phyloP scores from a whole-genome alignment of 2,113 vertebrate genomes.

The Nansenia antarctica region DNA sequence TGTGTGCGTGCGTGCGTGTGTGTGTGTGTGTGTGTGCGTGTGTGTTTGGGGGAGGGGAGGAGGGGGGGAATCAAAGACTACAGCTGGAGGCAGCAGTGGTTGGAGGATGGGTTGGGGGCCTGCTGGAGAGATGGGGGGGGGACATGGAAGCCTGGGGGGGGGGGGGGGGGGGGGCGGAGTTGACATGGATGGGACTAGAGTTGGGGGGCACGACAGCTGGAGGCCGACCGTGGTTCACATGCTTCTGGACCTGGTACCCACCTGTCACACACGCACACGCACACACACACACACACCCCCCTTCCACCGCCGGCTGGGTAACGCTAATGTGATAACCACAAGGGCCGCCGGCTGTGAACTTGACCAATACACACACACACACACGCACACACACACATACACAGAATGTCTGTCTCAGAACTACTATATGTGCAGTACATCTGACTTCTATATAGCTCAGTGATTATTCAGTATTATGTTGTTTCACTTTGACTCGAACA shows the following conservation, averaged over 20 bases:
- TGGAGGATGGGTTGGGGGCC: constrained; percentile 21
- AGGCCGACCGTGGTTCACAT: constrained; percentile 24
- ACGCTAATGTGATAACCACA: not conserved
- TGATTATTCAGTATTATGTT: no score
- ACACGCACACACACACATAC: not conserved
- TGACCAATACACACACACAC: constrained; percentile 6
- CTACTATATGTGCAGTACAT: no score
- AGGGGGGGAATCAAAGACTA: constrained; percentile 21
- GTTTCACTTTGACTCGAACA: no score
- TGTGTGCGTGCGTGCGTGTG: not conserved
- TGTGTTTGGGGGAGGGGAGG: not conserved
- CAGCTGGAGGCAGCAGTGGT: constrained; percentile 46
- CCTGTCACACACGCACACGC: constrained; percentile 39
- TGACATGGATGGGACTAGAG: not conserved
- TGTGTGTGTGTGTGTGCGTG: not conserved
- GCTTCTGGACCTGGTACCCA: constrained; percentile 38
- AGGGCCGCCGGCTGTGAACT: not conserved
- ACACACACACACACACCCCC: constrained; percentile 16
- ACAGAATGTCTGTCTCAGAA: no score
- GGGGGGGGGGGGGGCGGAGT: constrained; percentile 10
- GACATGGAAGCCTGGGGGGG: constrained; percentile 4
- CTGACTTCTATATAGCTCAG: no score
- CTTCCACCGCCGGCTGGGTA: not conserved
- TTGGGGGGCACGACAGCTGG: constrained; percentile 43
- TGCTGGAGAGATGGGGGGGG: constrained; percentile 5